Base-by-base conservation (phyloP, 1,140 invertebrate genomes). In the Heliconius himera region DNA sequence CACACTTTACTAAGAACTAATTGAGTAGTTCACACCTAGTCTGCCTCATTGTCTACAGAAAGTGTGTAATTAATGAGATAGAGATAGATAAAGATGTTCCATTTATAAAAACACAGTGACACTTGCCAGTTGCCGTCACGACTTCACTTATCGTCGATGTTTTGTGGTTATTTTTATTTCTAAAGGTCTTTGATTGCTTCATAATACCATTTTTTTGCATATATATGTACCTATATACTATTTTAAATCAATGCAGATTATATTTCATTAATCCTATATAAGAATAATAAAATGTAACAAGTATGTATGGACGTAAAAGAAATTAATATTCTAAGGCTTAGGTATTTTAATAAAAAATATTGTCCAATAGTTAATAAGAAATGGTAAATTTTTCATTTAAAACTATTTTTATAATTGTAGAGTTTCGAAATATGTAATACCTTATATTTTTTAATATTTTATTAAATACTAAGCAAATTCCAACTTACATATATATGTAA, bases 111-210 rank as follows among this genome's bases (percentile, higher is more conserved):
- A 81, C 78, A 77, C 73, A 77, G 79, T 79, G 82, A 83, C 66
- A 81, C 77, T 83, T 83, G 49, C 77, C 66, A 79, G 82, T 79
- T 77, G 70, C 22, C 78, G 79, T 81, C 79, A 83, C 82, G 82
- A 79, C 54, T 51, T 77, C n/a, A 51, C 46, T 66, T 11, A 66
- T 70, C 77, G 79, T 83, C 82, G 81, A 80, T 70, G 82, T 76
- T 46, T 72, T 60, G 38, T 80, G 66, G 56, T 78, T 41, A n/a
- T 36, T 70, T 74, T 73, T 56, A 74, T 71, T 56, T 70, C 51
- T 51, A 38, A 51, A 70, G 54, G 22, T 75, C 41, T 36, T 78
- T 76, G 74, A 76, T 66, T 76, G 33, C 38, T 76, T 76, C 60
- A 66, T 66, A 29, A 29, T 66, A 22, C 13, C 29, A 29, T 11